Evolutionary conservation across 2,888 invertebrate species (phyloP), one percentile per base, ranked within the genome.

Genomic region (Drosophila robusta): DNA sequence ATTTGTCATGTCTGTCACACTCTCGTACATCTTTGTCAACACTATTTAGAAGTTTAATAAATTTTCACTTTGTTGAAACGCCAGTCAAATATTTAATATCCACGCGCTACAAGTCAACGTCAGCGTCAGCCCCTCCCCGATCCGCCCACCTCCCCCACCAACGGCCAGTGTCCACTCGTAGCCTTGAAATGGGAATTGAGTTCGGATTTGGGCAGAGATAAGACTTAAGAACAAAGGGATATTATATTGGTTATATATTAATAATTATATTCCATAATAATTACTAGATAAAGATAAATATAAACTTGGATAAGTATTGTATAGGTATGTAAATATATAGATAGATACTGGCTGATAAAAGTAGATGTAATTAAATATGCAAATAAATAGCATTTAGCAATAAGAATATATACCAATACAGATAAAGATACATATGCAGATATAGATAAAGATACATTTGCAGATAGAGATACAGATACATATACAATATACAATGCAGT

Each of bases 21-120:
- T 74, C 76, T 81, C 81, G 86, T 90, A 88, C 87, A 89, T 90
- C 90, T 86, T 88, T 90, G 90, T 90, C 90, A 90, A 88, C 89
- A 88, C 81, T 80, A 89, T 82, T 79, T 81, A 79, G 70, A 84
- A 87, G 77, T 80, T 89, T 81, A 84, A 90, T 89, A 86, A 86
- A 74, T 89, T 89, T 86, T 71, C 74, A 78, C 75, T 71, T 66
- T 85, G 76, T 67, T 69, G 75, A 79, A 81, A 80, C 58, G 75
- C 69, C 70, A 58, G 66, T 81, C 80, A 81, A 81, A 74, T 54
- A 56, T 74, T 78, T 84, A 68, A 75, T 78, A 78, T 63, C 60
- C 73, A 74, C 55, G 69, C 67, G 75, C 78, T 47, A 50, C 44
- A 22, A 45, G 41, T 70, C 72, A 69, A 61, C 46, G 58, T 60